A percentile compares a stretch with the other conserved stretches of the same genome.
These are phyloP conservation scores for Ditula angustiorana DNA, from an alignment of 2,888 invertebrate genomes.

Conservation along the genomic window DNA sequence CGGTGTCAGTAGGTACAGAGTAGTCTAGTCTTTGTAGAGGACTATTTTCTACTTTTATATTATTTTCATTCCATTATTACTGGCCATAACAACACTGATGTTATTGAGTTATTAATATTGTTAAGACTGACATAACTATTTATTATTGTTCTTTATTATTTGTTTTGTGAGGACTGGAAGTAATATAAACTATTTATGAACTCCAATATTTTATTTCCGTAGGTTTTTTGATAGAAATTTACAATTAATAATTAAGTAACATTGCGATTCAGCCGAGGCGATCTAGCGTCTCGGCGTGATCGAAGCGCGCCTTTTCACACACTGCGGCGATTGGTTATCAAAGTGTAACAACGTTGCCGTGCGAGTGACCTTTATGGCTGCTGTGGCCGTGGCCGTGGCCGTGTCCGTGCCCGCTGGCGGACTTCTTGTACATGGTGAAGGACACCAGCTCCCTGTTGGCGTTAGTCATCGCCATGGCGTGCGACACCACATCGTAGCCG, in stretches of 20 bases:
- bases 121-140: conserved; percentile 70
- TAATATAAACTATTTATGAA: conserved; percentile 39
- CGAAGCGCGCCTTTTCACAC: background rate
- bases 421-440: conserved; percentile 81
- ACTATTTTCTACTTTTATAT: conserved; percentile 56
- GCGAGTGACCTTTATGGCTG: conserved; percentile 57
- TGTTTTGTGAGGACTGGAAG: conserved; percentile 42
- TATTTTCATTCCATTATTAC: conserved; percentile 41
- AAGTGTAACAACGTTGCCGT: conserved; percentile 68
- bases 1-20: no score
- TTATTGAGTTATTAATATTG: conserved; percentile 48
- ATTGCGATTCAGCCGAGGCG: background rate
- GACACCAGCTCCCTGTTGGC: conserved; percentile 79
- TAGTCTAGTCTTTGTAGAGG: no score
- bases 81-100: conserved; percentile 23
- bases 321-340: conserved; percentile 50
- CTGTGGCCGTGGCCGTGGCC: conserved; percentile 57
- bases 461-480: conserved; percentile 82
- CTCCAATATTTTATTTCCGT: conserved; percentile 22
- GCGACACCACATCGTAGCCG: conserved; percentile 80
- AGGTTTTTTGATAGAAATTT: background rate
- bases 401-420: conserved; percentile 55
- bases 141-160: conserved; percentile 49
- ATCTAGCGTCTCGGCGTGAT: background rate
- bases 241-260: conserved; percentile 13